phyloP scores from a whole-genome alignment of 2,113 vertebrate species.

The Odocoileus virginianus region DNA sequence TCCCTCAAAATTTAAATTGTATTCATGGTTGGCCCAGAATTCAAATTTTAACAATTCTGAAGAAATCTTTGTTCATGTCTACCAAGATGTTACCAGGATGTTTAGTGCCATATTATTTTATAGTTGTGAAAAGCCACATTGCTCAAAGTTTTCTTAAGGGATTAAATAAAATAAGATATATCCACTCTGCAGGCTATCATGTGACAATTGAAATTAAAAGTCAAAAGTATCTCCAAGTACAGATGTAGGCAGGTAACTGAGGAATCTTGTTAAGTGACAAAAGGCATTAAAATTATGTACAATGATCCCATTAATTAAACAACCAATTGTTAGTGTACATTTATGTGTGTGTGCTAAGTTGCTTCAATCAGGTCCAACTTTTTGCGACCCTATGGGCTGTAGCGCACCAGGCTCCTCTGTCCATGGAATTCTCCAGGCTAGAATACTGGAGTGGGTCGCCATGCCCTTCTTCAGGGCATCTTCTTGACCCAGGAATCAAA shows the following conservation, averaged over 20 bases:
- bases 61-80: background rate
- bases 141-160: background rate
- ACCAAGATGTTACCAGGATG: background rate
- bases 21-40: background rate
- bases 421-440: background rate
- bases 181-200: background rate
- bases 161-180: background rate
- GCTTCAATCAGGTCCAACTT: background rate
- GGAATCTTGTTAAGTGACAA: background rate
- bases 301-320: background rate
- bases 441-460: background rate
- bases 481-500: background rate
- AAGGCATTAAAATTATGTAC: background rate
- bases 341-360: background rate
- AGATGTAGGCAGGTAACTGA: background rate
- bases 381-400: background rate
- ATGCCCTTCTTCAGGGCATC: background rate
- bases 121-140: background rate
- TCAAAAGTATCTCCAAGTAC: background rate
- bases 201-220: background rate
- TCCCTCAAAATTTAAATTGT: background rate
- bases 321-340: background rate
- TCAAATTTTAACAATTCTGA: background rate
- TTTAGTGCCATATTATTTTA: background rate
- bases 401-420: background rate